Conservation (phyloP, 2,888 invertebrate species). For the Phytoseiulus persimilis region DNA sequence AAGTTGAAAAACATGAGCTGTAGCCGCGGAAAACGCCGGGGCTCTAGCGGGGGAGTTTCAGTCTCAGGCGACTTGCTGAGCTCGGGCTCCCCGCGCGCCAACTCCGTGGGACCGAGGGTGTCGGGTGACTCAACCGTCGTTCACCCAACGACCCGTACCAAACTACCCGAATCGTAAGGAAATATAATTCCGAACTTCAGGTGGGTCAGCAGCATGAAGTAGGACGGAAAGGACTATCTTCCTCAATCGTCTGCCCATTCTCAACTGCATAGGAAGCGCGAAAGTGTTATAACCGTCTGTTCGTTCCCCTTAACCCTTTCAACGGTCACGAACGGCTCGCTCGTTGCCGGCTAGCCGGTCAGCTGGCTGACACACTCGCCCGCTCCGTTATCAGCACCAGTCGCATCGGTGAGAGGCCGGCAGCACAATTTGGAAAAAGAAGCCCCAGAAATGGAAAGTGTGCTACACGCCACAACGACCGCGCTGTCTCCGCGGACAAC, state of each 20-base stretch:
- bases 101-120: no score
- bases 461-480: neutral
- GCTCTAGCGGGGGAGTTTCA: no score
- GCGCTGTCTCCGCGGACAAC: neutral
- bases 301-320: neutral
- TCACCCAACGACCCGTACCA: no score
- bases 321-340: neutral
- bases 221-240: neutral
- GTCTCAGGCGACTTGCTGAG: no score
- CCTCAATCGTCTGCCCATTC: neutral
- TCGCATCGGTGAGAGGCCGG: neutral
- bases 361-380: neutral
- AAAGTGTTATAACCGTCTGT: neutral
- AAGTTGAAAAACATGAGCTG: no score
- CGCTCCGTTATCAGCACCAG: neutral
- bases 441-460: constrained; percentile 5
- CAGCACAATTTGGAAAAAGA: neutral
- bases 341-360: neutral
- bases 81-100: no score
- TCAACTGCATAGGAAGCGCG: neutral
- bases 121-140: no score
- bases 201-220: no score
- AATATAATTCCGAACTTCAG: no score
- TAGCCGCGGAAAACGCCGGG: no score
- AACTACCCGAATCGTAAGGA: no score